Evolutionary conservation across 2,797 vertebrate species (phyloP), one percentile per base, ranked within the genome.

Genomic region (Acipenser transmontanus): DNA sequence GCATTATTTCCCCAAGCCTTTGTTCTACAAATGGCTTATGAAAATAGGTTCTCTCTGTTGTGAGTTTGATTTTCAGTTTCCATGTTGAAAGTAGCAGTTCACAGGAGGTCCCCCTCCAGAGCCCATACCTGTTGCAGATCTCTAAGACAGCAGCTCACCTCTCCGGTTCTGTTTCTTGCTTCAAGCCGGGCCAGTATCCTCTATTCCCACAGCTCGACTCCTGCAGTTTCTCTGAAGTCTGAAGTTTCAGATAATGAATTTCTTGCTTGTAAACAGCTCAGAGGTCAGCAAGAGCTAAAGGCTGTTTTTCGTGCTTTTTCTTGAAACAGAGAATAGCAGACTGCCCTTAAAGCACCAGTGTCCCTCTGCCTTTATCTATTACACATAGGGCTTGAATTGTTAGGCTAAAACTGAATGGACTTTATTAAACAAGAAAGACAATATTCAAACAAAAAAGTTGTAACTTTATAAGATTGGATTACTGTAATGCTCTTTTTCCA

Each of bases 31-130:
- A 34, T 34, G 4, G 34, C 34, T 34, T 34, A 34, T 34, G 34
- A 34, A 34, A 34, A 34, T 34, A 34, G 34, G 34, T 34, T 34
- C 34, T 34, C 34, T 34, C 70, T 71, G 77, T 76, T 80, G 69
- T 71, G 81, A 80, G 83, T 79, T 66, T 20, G 74, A 74, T 77
- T 86, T 88, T 17, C 17, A 17, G 17, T 17, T 17, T 84, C 79
- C 85, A 79, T 79, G 78, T 80, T 14, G 76, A 79, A 8, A 11
- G 8, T 8, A 7, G 51, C 51, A 52, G 51, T 52, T 8, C 12
- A 6, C 51, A 52, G 51, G 8, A 52, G 12, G 51, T 12, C 7
- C 51, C 7, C 12, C 12, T 8, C 8, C 12, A 52, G 6, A 52
- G 51, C 51, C 2, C 51, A 52, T 52, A 52, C 51, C 54, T 57